Base-by-base conservation (phyloP, 2,888 invertebrate species). In the Barypeithes pellucidus region DNA sequence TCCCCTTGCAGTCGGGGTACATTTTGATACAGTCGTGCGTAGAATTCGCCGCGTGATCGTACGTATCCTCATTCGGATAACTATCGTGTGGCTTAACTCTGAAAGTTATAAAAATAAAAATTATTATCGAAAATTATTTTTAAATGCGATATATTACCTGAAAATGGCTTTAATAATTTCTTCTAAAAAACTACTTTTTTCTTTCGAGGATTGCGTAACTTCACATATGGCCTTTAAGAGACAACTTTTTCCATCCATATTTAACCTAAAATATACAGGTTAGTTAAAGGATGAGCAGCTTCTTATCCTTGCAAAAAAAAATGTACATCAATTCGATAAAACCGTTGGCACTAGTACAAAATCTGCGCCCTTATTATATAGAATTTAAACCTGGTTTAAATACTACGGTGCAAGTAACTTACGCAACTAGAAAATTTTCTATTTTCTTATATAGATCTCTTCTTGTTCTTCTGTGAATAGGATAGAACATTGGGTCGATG, bases 141-240 rank as follows among this genome's bases (percentile, higher is more conserved):
- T 33, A 8, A 5, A 33, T 61, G 36, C 9, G n/a, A n/a, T n/a
- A n/a, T n/a, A n/a, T 24, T 67, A 67, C 67, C 60, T 67, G 18
- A 70, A 70, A 57, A 70, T 45, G 9, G 62, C 45, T 33, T 70
- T 70, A 18, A 70, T 62, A 16, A 70, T 45, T 57, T 70, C 70
- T 29, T 63, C 63, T 8, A 70, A 12, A 29, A 70, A 63, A 39
- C 16, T 43, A 0, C 63, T 63, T 39, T 70, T 70, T 20, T 57
- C 57, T 36, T 11, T 57, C 18, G 61, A 14, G 0, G 50, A 52
- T 36, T 70, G 54, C 8, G 54, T 57, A 69, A 89, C 89, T 84
- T 94, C 94, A 82, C 95, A 95, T 82, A 95, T 93, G 77, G 91
- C 90, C 79, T 92, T 89, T 76, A 94, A 86, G 78, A 95, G 84